Percentiles rank a stretch among this genome's conserved stretches.
Evolutionary conservation across 2,797 vertebrate species (phyloP).

Genomic region (Poecilia wingei): DNA sequence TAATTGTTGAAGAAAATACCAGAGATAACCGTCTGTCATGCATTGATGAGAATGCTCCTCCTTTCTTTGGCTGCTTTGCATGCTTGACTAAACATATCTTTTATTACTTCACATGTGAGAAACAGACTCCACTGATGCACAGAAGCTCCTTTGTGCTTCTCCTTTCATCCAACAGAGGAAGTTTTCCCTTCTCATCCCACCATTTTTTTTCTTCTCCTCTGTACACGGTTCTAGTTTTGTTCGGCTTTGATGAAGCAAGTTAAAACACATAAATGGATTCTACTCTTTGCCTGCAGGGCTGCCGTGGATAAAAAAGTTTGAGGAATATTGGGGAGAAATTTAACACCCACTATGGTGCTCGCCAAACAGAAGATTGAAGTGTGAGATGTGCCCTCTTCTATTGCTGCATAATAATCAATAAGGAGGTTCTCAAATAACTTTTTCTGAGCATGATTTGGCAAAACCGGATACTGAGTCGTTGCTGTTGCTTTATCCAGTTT

Average conservation of each 20-base stretch:
- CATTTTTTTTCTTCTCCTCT: slow-evolving; percentile 10
- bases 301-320: slow-evolving; percentile 11
- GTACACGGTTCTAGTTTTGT: slow-evolving; percentile 47
- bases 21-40: slow-evolving; percentile 33
- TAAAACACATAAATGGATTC: slow-evolving; percentile 53
- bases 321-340: slow-evolving; percentile 37
- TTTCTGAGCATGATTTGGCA: slow-evolving; percentile 33
- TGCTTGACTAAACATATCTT: slow-evolving; percentile 23
- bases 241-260: slow-evolving; percentile 51
- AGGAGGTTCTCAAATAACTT: slow-evolving; percentile 32
- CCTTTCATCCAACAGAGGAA: slow-evolving; percentile 48
- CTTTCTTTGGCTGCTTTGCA: slow-evolving; percentile 16
- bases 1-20: slow-evolving; percentile 30
- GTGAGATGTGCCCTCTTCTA: slow-evolving; percentile 25
- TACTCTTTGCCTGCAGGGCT: slow-evolving; percentile 37
- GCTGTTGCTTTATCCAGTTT: slow-evolving; percentile 9
- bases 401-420: slow-evolving; percentile 15
- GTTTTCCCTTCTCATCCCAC: slow-evolving; percentile 28
- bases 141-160: slow-evolving; percentile 59
- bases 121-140: slow-evolving; percentile 41
- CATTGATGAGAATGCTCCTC: slow-evolving; percentile 23
- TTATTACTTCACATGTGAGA: slow-evolving; percentile 27
- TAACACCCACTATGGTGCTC: slow-evolving; percentile 32
- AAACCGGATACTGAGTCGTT: neutral
- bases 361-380: slow-evolving; percentile 24